A percentile compares a stretch with the other conserved stretches of the same genome.
phyloP scores from a whole-genome alignment of 2,113 vertebrate genomes.

The Galeopterus variegatus region DNA sequence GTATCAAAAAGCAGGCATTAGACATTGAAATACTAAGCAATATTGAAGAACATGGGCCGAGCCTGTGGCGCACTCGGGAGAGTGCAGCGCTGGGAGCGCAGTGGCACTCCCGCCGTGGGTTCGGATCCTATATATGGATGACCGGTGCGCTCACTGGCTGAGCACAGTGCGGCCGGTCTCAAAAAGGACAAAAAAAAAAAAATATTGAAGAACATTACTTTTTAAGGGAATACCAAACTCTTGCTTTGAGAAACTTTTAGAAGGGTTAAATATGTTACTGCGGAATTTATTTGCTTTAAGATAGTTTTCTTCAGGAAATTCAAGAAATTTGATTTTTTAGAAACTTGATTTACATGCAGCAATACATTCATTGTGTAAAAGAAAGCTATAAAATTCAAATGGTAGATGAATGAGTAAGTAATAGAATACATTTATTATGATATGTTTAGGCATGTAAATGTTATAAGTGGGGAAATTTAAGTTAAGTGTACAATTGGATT shows the following conservation, averaged over 20 bases:
- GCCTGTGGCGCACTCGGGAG: too few species aligned
- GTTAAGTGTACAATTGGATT: constrained; percentile 1
- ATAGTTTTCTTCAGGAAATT: background rate
- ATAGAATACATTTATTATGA: background rate
- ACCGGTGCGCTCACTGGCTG: too few species aligned
- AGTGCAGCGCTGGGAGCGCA: too few species aligned
- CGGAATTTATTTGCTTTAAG: constrained; percentile 44
- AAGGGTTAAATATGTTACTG: background rate
- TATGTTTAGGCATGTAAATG: background rate
- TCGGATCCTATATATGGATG: too few species aligned
- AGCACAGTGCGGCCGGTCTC: too few species aligned
- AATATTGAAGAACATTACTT: constrained; percentile 14
- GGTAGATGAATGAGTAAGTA: background rate
- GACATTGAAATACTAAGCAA: background rate
- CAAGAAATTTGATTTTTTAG: background rate
- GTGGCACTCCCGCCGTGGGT: too few species aligned
- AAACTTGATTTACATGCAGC: background rate
- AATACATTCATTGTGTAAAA: background rate
- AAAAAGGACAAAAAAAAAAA: too few species aligned
- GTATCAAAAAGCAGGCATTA: background rate
- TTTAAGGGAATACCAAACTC: constrained; percentile 17
- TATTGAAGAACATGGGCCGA: constrained; percentile 50
- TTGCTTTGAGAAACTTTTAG: constrained; percentile 27
- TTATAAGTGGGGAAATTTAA: background rate
- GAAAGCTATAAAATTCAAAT: background rate